Evolutionary conservation across 1,140 invertebrate species (phyloP), one percentile per base, ranked within the genome.

Genomic region (Brachionus plicatilis): DNA sequence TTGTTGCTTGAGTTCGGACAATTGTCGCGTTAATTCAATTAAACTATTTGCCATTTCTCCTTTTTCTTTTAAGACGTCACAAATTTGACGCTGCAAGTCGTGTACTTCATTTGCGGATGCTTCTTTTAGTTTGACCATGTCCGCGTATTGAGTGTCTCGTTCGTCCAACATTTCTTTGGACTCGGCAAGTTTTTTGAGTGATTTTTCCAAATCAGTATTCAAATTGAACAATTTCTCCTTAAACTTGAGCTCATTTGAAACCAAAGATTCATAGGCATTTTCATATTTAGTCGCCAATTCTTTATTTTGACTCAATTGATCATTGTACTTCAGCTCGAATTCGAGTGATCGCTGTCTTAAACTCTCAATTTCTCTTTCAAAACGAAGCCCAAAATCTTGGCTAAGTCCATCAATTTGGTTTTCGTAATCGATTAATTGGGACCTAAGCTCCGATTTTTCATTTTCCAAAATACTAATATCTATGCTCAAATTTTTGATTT

Each of bases 231-330:
- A 12, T 50, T 76, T 47, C 8, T 76, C 72, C 7, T 76, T 76
- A n/a, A 76, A 50, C 27, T 76, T 76, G 27, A 76, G 72, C 50
- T 76, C 72, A 76, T 76, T 76, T 24, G 41, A 47, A 27, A 76
- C 72, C 24, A 50, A 17, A 27, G 41, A 47, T 50, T 76, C 24
- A 17, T 53, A 50, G 8, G 11, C 27, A 29, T 27, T 27, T 1
- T 76, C 72, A 53, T 27, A 76, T 50, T 76, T 47, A 11, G 24
- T 11, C 3, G 24, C 14, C 12, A 76, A 50, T 12, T 50, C 41
- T 27, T 76, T 27, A 76, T 76, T 50, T 47, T 33, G 43, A 14
- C 24, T 50, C 24, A 76, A n/a, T 29, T 50, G 72, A 8, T 76
- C 72, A 9, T 76, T 76, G 20, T 76, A 76, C n/a, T 76, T 76